Evolutionary conservation across 1,140 invertebrate genomes (phyloP), one percentile per base, ranked within the genome.

Genomic region (Drosophila melanogaster): DNA sequence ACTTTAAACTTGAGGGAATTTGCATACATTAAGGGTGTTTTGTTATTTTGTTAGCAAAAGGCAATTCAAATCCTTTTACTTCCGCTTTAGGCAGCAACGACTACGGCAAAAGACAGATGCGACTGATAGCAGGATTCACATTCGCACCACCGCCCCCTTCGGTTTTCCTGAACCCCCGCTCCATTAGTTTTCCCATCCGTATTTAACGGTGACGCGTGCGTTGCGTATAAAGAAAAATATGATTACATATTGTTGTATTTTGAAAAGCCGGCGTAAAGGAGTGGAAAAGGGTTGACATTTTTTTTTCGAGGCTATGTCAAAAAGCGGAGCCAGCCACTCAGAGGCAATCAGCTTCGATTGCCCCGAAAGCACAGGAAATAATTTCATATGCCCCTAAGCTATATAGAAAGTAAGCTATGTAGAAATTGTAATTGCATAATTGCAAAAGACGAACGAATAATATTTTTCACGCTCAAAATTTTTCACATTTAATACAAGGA

Each of bases 41-140:
- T 86, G 67, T 85, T 62, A 62, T 51, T 70, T 70, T 57, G 66
- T 49, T 70, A 51, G 66, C 69, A 53, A 54, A 80, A 80, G 77
- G 81, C 83, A 77, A 86, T 86, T 86, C 83, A 87, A 86, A 86
- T 83, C 83, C 83, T 87, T 86, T 86, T 86, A 86, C 83, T 86
- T 86, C 83, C 83, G 83, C 83, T 81, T 76, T 66, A 87, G 73
- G 76, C 84, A 81, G 71, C 66, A 67, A 76, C 75, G 65, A 61
- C 41, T 47, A 67, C 53, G 61, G 58, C 15, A 50, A 38, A 60
- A 81, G 66, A 76, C 83, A 87, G 83, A 89, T 87, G 84, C 76
- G 70, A 60, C 84, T 89, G 84, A 87, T 87, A 87, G 79, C 84
- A 73, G 70, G 65, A 87, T 87, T 87, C 83, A 76, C 83, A 83